Base-by-base conservation (phyloP, 2,113 vertebrate species). In the Callipepla squamata region DNA sequence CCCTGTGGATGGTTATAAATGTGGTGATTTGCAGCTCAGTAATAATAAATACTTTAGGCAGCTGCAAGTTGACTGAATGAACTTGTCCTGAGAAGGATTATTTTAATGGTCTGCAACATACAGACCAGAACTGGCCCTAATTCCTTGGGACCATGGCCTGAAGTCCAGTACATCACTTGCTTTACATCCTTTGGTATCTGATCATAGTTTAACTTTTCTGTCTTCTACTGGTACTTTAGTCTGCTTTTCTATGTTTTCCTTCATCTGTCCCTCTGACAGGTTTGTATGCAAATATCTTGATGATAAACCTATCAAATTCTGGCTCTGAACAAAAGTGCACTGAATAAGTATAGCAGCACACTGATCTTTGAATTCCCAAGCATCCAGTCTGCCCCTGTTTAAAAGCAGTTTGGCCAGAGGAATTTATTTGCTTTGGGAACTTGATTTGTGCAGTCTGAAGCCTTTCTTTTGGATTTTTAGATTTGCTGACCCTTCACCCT, bases 401-500 rank as follows among this genome's bases (percentile, higher is more conserved):
- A 79, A 93, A 65, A 83, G 48, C 75, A 65, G 30, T 93, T 90
- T 93, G 88, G 63, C 70, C 62, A 82, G 55, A 77, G 48, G 38
- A 32, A 0, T 9, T 7, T 69, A 63, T 75, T 66, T 57, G 1
- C 23, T 82, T 86, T 84, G 32, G 10, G 40, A 89, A 51, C 51
- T 86, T 90, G 63, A 58, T 94, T 96, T 30, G 53, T 13, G 5
- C 80, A 87, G 38, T 66, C 74, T 80, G 38, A 89, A 76, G 68
- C 80, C 75, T 90, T 50, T 36, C 55, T 88, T 62, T 92, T 75
- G 30, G 73, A 59, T 84, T 85, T 53, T 85, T 68, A 78, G 74
- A 36, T 87, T 44, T 89, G 79, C 67, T 87, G 92, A 87, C 67
- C 80, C 59, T 91, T 95, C 67, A 66, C 66, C 83, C 83, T 76